phyloP scores from a whole-genome alignment of 2,113 vertebrate genomes.

The Sardina pilchardus region DNA sequence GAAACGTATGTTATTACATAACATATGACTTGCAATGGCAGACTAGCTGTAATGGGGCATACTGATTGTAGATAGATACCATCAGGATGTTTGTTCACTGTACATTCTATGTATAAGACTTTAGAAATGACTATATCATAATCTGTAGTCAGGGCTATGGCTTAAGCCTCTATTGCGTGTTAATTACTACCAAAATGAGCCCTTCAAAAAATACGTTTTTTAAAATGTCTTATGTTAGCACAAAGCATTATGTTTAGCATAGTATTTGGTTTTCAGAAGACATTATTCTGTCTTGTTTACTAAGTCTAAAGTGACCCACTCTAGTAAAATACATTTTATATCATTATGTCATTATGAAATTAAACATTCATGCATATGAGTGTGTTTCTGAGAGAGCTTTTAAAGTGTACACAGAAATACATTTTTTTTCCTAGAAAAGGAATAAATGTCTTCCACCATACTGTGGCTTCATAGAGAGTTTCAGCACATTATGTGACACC shows the following conservation, averaged over 20 bases:
- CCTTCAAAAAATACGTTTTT: not conserved
- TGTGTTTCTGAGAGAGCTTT: constrained; percentile 4
- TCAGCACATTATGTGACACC: not conserved
- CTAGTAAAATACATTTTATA: constrained; percentile 17
- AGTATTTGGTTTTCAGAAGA: constrained; percentile 17
- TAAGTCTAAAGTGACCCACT: constrained; percentile 15
- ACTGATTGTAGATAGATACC: not conserved
- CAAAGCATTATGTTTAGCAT: constrained; percentile 10
- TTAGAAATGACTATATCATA: not conserved
- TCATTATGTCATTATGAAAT: constrained; percentile 4
- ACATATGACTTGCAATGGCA: not conserved
- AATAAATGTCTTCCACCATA: not conserved
- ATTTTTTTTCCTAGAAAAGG: constrained; percentile 3
- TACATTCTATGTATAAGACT: constrained; percentile 17
- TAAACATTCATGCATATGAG: constrained; percentile 22
- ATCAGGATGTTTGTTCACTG: not conserved
- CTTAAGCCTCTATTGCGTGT: constrained; percentile 12
- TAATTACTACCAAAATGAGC: constrained; percentile 15
- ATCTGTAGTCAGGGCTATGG: constrained; percentile 11
- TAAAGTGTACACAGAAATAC: constrained; percentile 12
- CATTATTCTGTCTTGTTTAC: constrained; percentile 4
- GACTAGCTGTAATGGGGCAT: not conserved
- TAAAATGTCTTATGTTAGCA: not conserved
- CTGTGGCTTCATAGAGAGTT: constrained; percentile 1
- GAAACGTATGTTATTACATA: not conserved